These are phyloP conservation scores for Pocota personata DNA, from an alignment of 2,888 invertebrate species.

Conservation along the genomic window DNA sequence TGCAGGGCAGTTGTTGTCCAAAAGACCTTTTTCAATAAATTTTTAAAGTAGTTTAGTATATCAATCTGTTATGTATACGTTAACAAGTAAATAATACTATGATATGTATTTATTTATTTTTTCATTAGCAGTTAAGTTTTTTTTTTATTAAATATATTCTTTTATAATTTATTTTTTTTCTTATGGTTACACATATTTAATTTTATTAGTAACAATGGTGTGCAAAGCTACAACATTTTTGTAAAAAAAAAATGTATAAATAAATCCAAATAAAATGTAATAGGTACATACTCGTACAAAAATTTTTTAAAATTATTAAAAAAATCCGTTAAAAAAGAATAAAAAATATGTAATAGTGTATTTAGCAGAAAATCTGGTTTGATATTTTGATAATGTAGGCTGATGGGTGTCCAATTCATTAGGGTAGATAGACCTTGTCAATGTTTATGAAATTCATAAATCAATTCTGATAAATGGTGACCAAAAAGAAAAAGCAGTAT, in stretches of 20 bases:
- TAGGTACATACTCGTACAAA: no score
- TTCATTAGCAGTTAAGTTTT: slow-evolving; percentile 34
- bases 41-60: slow-evolving; percentile 11
- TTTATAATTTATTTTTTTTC: slow-evolving; percentile 17
- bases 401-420: no score
- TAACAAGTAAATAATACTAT: slow-evolving; percentile 61
- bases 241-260: neutral
- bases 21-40: slow-evolving; percentile 24
- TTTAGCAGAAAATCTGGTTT: no score
- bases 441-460: no score
- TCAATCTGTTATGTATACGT: slow-evolving; percentile 35
- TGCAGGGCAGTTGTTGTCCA: slow-evolving; percentile 77
- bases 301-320: no score
- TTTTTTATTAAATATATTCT: slow-evolving; percentile 33
- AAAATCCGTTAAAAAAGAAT: no score
- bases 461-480: no score
- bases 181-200: slow-evolving; percentile 13
- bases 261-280: neutral
- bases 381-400: no score
- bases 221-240: slow-evolving; percentile 39
- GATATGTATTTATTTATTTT: slow-evolving; percentile 60
- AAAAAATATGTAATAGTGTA: no score
- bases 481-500: no score
- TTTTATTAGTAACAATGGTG: neutral
- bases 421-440: no score